phyloP scores from a whole-genome alignment of 2,797 vertebrate genomes.

The Acropternis orthonyx region DNA sequence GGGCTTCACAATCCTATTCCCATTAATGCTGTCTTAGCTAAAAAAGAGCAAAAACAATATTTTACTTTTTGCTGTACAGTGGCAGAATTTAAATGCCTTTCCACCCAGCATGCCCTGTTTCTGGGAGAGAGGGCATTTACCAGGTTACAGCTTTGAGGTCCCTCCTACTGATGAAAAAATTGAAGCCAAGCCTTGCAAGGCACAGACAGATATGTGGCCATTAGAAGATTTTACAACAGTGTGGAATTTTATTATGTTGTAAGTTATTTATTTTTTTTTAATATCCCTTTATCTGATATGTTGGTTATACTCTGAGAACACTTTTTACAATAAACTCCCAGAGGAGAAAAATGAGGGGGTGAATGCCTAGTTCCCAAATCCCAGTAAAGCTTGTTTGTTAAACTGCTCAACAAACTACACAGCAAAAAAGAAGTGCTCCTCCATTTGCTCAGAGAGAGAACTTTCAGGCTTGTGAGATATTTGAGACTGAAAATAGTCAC shows the following conservation, averaged over 20 bases:
- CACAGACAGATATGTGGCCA: neutral
- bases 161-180: neutral
- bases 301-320: neutral
- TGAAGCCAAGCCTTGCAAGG: neutral
- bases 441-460: neutral
- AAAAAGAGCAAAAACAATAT: neutral
- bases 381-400: neutral
- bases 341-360: neutral
- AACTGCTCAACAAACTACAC: neutral
- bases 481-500: conserved; percentile 2
- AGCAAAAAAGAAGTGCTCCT: neutral
- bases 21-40: neutral
- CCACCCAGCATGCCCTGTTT: neutral
- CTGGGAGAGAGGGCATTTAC: neutral
- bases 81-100: neutral
- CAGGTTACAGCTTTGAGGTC: neutral
- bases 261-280: neutral
- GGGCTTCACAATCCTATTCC: neutral
- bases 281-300: neutral
- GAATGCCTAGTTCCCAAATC: neutral
- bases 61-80: neutral
- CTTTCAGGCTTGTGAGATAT: neutral
- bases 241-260: neutral
- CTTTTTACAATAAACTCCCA: neutral
- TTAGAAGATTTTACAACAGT: neutral